Base-by-base conservation (phyloP, 1,140 invertebrate species). In the Lepidurus arcticus region DNA sequence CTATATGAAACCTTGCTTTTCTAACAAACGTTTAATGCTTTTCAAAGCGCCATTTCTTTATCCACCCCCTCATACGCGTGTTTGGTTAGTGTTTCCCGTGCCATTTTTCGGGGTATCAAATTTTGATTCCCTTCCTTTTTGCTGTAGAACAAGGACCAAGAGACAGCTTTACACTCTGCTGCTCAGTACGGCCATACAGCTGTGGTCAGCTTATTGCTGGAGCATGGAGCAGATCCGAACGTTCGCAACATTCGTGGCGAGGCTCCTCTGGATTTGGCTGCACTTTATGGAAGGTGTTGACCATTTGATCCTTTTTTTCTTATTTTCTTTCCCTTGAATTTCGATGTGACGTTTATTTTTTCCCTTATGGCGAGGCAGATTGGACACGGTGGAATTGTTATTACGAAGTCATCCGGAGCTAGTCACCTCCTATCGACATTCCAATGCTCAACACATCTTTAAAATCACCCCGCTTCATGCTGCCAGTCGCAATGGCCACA, bases 181-280 rank as follows among this genome's bases (percentile, higher is more conserved):
- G 92, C 96, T 76, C 96, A 98, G 84, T 97, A 96, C 86, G 97
- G 96, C 9, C 94, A 97, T 84, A 92, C 92, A 75, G 90, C 90
- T 78, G 94, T 96, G n/a, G 92, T 98, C 74, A 89, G 89, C 44
- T 89, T 95, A 82, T 88, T 99, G 80, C 86, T 98, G 77, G 89
- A 95, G 81, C 90, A 93, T 81, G 91, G 92, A 80, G 95, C 94
- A 81, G 94, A 98, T 88, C 94, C 96, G 42, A 91, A 90, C 80
- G 91, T 98, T 81, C 89, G 92, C 73, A 99, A 98, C 86, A 90
- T 90, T 78, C 90, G 92, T 74, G 93, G 94, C 45, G 96, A 98
- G 86, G 97, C 94, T 11, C 92, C 96, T 0, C 87, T 99, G 81
- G 97, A 99, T 85, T 88, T 98, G 44, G 96, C 97, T 1, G 94